A percentile compares a stretch with the other conserved stretches of the same genome.
phyloP scores from a whole-genome alignment of 2,797 vertebrate genomes.

The Masticophis lateralis region DNA sequence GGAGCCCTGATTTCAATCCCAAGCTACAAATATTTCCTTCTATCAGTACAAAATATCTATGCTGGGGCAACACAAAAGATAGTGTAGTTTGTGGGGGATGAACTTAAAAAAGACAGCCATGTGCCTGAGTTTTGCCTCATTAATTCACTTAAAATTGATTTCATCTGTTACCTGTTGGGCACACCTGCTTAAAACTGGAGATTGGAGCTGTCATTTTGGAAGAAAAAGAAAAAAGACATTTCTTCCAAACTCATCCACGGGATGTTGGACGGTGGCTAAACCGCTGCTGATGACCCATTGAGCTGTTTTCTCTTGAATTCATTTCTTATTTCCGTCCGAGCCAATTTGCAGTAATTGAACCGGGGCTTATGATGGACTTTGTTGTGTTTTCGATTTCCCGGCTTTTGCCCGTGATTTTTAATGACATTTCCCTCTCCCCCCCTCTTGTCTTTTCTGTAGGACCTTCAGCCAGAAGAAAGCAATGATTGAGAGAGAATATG shows the following conservation, averaged over 20 bases:
- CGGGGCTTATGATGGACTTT: not conserved
- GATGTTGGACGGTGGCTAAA: not conserved
- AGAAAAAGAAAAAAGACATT: not conserved
- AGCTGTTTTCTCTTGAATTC: constrained; percentile 8
- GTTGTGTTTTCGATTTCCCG: not conserved
- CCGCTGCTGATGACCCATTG: constrained; percentile 15
- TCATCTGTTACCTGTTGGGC: not conserved
- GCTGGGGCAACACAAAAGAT: not conserved
- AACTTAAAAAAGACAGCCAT: fast-evolving
- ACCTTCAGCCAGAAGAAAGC: constrained; percentile 96
- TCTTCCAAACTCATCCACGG: not conserved
- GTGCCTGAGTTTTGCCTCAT: fast-evolving
- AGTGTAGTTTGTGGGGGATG: not conserved
- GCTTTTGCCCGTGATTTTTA: constrained; percentile 38
- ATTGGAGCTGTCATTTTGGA: constrained; percentile 8
- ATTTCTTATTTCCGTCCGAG: not conserved
- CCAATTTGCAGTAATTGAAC: not conserved
- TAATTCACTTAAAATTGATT: not conserved
- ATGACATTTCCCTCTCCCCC: not conserved
- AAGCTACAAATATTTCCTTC: not conserved
- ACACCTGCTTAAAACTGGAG: not conserved
- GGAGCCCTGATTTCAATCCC: not conserved
- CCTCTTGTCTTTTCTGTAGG: constrained; percentile 71
- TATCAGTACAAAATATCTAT: not conserved
- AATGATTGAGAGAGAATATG: constrained; percentile 92